Base-by-base conservation (phyloP, 2,113 vertebrate genomes). In the Bagarius yarrelli region DNA sequence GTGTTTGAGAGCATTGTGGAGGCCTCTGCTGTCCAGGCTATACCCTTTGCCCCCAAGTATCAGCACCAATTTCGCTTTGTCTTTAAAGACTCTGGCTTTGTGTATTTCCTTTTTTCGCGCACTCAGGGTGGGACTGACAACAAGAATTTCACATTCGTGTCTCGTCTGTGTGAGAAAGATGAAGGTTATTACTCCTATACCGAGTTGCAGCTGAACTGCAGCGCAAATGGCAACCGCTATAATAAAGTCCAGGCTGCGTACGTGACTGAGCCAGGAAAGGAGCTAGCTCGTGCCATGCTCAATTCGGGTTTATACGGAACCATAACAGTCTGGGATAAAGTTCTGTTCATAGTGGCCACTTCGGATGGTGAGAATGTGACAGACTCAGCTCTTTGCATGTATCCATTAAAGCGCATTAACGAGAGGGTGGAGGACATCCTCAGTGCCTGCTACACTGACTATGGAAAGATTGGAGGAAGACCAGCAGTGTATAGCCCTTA, bases 91-190 rank as follows among this genome's bases (percentile, higher is more conserved):
- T 81, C 86, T 18, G 72, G 18, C 2, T 97, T 94, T 0, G 91
- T 97, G 44, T 98, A 98, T 88, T 98, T 99, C 83, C 89, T 99
- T 85, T 98, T 97, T 88, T 97, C 96, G n/a, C 95, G 96, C 52
- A 94, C 91, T 1, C 92, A 95, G 44, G 95, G 95, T 55, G 91
- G 92, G 23, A 93, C 94, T 40, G 93, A 95, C 1, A 91, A 88
- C 81, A 94, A 91, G 79, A 97, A 96, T 86, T 94, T 93, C 87
- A 98, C 96, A 1, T 93, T 98, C 34, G 90, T 99, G 79, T 94
- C 96, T 0, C 92, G 97, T 47, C 92, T 98, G 87, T 99, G 98
- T 85, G 95, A 95, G 75, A 73, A 91, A 0, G 97, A 99, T 81
- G 87, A 89, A n/a, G 87, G 85, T 23, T 99, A 98, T 55, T 97